Evolutionary conservation across 2,113 vertebrate species (phyloP), one percentile per base, ranked within the genome.

Genomic region (Oryzias curvinotus): DNA sequence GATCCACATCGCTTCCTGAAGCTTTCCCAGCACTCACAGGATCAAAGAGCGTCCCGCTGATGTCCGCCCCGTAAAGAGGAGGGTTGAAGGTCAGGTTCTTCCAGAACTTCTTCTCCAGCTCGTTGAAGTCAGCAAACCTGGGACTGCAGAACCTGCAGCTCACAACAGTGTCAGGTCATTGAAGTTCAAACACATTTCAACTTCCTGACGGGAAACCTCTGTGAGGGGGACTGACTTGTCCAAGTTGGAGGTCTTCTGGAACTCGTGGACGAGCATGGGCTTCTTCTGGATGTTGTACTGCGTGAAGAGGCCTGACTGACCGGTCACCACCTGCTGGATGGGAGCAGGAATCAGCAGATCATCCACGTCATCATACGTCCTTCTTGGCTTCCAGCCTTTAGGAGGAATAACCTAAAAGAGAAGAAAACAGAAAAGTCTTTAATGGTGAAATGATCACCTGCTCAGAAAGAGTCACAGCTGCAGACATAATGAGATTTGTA

Each of bases 271-370:
- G 0, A 93, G 95, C 96, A 98, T 98, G 46, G 97, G 94, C 81
- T 98, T 99, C 91, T 99, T 99, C 91, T 99, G 97, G 75, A 99
- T 99, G 90, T 99, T 99, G 85, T 99, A 99, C 84, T 98, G 97
- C 0, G 97, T 99, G 73, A 99, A 99, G 54, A 99, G 93, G n/a
- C 97, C 96, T 0, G 96, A 98, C 87, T 98, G 96, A 8, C 96
- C 97, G 0, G 96, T 98, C 67, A 99, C 97, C 61, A 99, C 94
- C 87, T 99, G 97, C 82, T 99, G 96, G 84, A 99, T 97, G 42
- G 97, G 96, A n/a, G 96, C 94, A 3, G 96, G 94, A 76, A 99
- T 98, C 72, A 96, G 89, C 79, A 99, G 86, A 36, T 98, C 95
- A 68, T 98, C 96, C 1, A 98, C 94, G 62, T 98, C 94, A 65